Conservation (phyloP, 2,797 vertebrate species). For the Dallia pectoralis region DNA sequence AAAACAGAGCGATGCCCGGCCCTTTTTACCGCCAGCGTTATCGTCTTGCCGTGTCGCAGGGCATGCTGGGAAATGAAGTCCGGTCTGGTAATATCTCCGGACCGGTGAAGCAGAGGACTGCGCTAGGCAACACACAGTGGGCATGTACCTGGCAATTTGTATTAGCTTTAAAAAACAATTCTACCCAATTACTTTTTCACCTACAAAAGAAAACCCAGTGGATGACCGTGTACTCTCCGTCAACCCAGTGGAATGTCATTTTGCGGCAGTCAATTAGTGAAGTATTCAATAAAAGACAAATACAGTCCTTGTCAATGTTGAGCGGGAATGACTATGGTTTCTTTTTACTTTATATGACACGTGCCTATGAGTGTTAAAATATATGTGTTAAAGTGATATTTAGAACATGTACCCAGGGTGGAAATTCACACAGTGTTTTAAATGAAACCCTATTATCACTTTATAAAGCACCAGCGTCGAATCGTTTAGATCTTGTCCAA, state of each 20-base stretch:
- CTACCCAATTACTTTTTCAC: neutral
- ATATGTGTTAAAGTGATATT: neutral
- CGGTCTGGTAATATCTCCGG: neutral
- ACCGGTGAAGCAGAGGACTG: neutral
- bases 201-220: neutral
- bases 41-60: neutral
- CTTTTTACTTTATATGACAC: conserved; percentile 4
- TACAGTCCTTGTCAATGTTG: conserved; percentile 21
- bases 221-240: neutral
- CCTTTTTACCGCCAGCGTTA: neutral
- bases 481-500: neutral
- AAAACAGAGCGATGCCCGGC: neutral
- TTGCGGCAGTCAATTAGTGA: neutral
- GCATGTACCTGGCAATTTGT: neutral
- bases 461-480: no score
- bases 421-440: no score
- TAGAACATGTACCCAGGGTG: no score
- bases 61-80: neutral
- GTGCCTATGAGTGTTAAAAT: neutral
- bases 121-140: neutral
- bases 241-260: neutral
- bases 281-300: conserved; percentile 15
- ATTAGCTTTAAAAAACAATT: neutral
- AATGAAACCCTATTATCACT: no score
- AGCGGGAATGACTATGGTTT: conserved; percentile 32